Base-by-base conservation (phyloP, 64 coral and sea anemone genomes). In the Stylophora pistillata region DNA sequence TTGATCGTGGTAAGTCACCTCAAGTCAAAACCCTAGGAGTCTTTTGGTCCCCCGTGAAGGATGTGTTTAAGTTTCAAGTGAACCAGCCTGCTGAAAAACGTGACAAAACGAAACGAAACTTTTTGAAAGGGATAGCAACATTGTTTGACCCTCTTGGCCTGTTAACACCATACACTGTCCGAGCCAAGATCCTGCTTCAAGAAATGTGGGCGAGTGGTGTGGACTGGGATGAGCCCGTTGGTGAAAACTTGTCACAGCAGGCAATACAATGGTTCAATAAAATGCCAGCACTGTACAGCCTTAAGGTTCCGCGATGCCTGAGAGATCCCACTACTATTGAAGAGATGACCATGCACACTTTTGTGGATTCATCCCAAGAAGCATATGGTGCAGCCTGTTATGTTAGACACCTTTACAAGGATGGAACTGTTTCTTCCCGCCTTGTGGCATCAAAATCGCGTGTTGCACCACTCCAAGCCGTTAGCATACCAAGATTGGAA, bases 21-120 rank as follows among this genome's bases (percentile, higher is more conserved):
- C 87, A 80, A 79, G 83, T 81, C 13, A 95, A 95, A 77, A 91
- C 83, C 15, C 89, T 95, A 63, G 89, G 88, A 23, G 53, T 95
- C 78, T 65, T 84, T 37, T 95, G 7, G 37, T 47, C 37, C 3
- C 37, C 37, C 37, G 7, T 3, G 0, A 7, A 47, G 7, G 37
- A 47, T 7, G 37, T 4, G 7, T 55, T 78, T 78, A 56, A 47
- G 7, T 78, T 10, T 21, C 23, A 53, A 56, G 41, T 25, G n/a
- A 78, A 78, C 28, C 66, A 11, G 14, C 54, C 29, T 0, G 7
- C 9, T 3, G 33, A 56, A 26, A 21, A 18, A 7, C 30, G 13
- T 21, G 29, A 6, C 81, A 31, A 15, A 13, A 73, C 71, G 26
- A 56, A 73, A n/a, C 13, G 68, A 7, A 56, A 26, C 10, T 74